Base-by-base conservation (phyloP, 2,113 vertebrate genomes). In the Beaufortia kweichowensis region DNA sequence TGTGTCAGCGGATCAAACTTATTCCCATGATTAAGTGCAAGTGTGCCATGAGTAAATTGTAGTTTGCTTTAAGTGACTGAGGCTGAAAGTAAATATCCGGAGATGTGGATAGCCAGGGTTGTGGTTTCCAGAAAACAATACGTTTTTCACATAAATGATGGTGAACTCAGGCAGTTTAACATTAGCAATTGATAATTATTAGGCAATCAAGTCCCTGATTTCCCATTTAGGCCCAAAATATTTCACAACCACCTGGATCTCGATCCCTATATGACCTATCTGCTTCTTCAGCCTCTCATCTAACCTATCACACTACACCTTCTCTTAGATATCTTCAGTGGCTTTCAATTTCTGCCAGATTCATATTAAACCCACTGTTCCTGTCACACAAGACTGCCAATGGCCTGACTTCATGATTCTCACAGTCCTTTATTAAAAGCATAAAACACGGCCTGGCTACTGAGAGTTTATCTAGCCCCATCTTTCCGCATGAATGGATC, bases 1-100 rank as follows among this genome's bases (percentile, higher is more conserved):
- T 59, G 35, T 74, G 24, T 74, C 71, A 62, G 57, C 28, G 56
- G 71, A 74, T 74, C 71, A 74, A 61, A 61, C 71, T 74, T 74
- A 46, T 74, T 74, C 41, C 19, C 57, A 26, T 72, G 69, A 72
- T 72, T 60, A 74, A 46, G 39, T 61, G 57, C 71, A 74, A 74
- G 39, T 17, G 71, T 74, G 57, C 46, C 57, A 29, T 12, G 3
- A 46, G 24, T 12, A 7, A 31, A 17, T 31, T 24, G 35, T 48
- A n/a, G 57, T 74, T 48, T 74, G 24, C 9, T 31, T 43, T 14
- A 23, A 57, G 33, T 72, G 28, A 72, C 24, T 70, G 14, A 70
- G 48, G 28, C 67, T 26, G 68, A 41, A 53, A n/a, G n/a, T 2
- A 2, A 29, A 50, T 24, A 53, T 55, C 28, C 23, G 31, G 31